These are phyloP conservation scores for Melanotaenia boesemani DNA, from an alignment of 2,797 vertebrate species.

Conservation along the genomic window DNA sequence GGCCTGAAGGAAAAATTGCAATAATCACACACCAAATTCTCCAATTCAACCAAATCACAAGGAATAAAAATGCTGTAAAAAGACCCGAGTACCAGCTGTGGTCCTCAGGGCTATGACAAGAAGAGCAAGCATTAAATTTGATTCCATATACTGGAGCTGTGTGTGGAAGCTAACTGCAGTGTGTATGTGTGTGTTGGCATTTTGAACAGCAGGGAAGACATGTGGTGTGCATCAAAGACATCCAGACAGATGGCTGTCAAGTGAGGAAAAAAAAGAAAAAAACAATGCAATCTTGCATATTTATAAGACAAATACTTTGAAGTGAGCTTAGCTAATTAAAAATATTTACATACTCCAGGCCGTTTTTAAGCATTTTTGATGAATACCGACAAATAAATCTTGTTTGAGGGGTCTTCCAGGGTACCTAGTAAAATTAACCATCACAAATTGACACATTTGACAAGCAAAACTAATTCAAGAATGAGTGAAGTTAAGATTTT, in stretches of 20 bases:
- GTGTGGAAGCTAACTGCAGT: slow-evolving; percentile 16
- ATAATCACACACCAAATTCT: slow-evolving; percentile 3
- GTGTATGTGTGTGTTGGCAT: slow-evolving; percentile 41
- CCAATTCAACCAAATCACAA: slow-evolving; percentile 13
- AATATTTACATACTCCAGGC: slow-evolving; percentile 75
- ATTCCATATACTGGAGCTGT: slow-evolving; percentile 51
- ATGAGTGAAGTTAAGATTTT: slow-evolving; percentile 31
- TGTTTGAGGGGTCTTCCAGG: slow-evolving; percentile 41
- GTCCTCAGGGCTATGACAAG: slow-evolving; percentile 27
- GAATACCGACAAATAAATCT: slow-evolving; percentile 50
- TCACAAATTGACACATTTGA: slow-evolving; percentile 48
- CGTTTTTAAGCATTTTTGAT: slow-evolving; percentile 64
- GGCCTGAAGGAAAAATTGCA: not conserved
- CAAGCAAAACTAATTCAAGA: slow-evolving; percentile 41
- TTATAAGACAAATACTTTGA: slow-evolving; percentile 81
- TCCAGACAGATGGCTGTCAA: slow-evolving; percentile 76
- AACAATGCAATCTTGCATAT: slow-evolving; percentile 76
- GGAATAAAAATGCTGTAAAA: slow-evolving; percentile 35
- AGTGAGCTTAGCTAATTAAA: slow-evolving; percentile 79
- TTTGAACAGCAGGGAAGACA: slow-evolving; percentile 74
- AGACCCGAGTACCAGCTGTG: slow-evolving; percentile 3
- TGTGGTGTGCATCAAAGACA: slow-evolving; percentile 78
- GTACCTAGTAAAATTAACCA: slow-evolving; percentile 36
- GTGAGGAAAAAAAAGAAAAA: slow-evolving; percentile 45
- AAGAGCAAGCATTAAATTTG: slow-evolving; percentile 33